These are phyloP conservation scores for Rhabdomys dilectus DNA, from an alignment of 2,113 vertebrate genomes.

Conservation along the genomic window DNA sequence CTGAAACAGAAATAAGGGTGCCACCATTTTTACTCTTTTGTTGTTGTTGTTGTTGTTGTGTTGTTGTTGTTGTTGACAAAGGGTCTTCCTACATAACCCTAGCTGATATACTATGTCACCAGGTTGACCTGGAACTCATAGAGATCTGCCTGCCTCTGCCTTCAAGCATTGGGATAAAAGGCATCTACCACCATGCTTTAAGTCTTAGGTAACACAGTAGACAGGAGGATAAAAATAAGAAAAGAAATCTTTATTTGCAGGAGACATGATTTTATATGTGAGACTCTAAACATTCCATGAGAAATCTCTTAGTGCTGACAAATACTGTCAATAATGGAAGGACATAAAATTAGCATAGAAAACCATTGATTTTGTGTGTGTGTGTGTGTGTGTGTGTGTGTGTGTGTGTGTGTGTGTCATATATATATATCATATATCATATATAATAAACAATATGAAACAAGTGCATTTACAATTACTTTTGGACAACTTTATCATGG, in stretches of 20 bases:
- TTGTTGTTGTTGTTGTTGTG: not conserved
- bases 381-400: no score
- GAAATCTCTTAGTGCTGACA: not conserved
- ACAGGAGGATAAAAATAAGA: not conserved
- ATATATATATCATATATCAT: no score
- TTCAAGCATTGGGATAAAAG: not conserved
- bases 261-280: not conserved
- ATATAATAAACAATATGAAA: not conserved
- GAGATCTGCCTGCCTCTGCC: not conserved
- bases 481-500: not conserved
- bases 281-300: not conserved
- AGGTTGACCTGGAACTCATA: not conserved
- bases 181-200: not conserved
- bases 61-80: not conserved
- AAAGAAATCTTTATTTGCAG: not conserved
- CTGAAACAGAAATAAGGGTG: not conserved
- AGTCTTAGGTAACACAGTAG: not conserved
- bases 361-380: not conserved
- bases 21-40: not conserved
- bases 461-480: no score
- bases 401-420: no score
- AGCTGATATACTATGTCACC: not conserved
- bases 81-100: not conserved
- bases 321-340: not conserved
- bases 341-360: not conserved